Percentiles rank a stretch among this genome's conserved stretches.
Evolutionary conservation across 2,888 invertebrate species (phyloP).

Genomic region (Agrotis puta): DNA sequence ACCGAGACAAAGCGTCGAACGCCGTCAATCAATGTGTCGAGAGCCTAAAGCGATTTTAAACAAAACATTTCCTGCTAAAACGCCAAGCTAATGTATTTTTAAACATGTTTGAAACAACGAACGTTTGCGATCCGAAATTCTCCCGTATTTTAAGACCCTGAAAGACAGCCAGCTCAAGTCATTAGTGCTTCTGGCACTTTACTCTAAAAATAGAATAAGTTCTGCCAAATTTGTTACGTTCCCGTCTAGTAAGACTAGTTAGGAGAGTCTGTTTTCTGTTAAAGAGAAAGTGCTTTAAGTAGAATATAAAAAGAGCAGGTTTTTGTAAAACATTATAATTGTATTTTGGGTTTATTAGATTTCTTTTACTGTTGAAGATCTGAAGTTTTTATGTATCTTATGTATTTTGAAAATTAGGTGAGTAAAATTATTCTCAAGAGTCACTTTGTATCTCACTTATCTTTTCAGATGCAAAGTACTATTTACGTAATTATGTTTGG

Average conservation of each 20-base stretch:
- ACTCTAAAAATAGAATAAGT: constrained; percentile 52
- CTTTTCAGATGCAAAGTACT: not conserved
- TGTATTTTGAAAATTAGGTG: constrained; percentile 3
- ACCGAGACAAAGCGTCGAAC: too few relatives aligned
- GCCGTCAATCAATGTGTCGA: too few relatives aligned
- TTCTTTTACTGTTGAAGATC: not conserved
- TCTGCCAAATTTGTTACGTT: constrained; percentile 52
- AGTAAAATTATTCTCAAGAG: constrained; percentile 1
- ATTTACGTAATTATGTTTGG: not conserved
- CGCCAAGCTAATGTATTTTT: constrained; percentile 10
- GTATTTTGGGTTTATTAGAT: not conserved
- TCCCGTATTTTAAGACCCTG: constrained; percentile 22
- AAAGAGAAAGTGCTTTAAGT: constrained; percentile 14
- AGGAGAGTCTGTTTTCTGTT: constrained; percentile 14
- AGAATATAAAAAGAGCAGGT: constrained; percentile 6
- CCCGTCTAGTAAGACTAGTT: constrained; percentile 33
- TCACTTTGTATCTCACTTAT: not conserved
- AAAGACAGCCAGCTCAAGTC: constrained; percentile 48
- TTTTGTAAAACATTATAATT: not conserved
- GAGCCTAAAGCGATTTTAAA: too few relatives aligned
- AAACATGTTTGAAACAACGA: constrained; percentile 21
- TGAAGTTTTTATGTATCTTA: not conserved
- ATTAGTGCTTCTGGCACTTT: constrained; percentile 55
- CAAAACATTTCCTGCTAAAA: not conserved
- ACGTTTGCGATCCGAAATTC: constrained; percentile 30